Evolutionary conservation across 2,113 vertebrate genomes (phyloP).

Genomic region (Serilophus lunatus): DNA sequence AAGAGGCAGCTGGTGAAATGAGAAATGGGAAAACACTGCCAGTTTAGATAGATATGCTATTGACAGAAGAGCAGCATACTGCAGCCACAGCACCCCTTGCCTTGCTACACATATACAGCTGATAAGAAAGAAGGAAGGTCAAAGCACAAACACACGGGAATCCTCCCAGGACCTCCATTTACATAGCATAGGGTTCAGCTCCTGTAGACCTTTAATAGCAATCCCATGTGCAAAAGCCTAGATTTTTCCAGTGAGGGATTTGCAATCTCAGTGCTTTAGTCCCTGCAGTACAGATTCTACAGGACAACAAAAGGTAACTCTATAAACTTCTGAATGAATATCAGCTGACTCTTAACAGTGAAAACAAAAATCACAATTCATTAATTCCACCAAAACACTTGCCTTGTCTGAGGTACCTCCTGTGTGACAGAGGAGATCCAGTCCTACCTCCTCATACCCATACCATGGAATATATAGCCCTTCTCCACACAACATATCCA

Average conservation of each 20-base stretch:
- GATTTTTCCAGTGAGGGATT: not conserved
- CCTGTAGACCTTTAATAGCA: not conserved
- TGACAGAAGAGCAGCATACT: not conserved
- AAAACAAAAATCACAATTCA: not conserved
- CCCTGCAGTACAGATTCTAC: not conserved
- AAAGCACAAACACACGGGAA: not conserved
- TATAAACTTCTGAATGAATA: not conserved
- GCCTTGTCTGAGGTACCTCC: not conserved
- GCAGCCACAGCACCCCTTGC: not conserved
- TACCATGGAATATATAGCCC: fast-evolving
- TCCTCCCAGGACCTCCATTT: not conserved
- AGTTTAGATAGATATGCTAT: not conserved
- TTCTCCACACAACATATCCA: not conserved
- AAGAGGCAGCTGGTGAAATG: not conserved
- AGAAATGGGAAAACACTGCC: not conserved
- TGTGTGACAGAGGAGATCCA: not conserved
- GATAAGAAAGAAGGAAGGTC: not conserved
- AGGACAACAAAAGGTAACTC: not conserved
- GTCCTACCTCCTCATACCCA: not conserved
- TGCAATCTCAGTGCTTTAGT: not conserved
- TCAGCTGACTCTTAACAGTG: not conserved
- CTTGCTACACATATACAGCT: not conserved
- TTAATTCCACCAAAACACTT: not conserved
- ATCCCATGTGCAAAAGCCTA: not conserved
- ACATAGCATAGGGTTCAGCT: not conserved